These are phyloP conservation scores for Prenolepis imparis DNA, from an alignment of 2,888 invertebrate species.

Conservation along the genomic window DNA sequence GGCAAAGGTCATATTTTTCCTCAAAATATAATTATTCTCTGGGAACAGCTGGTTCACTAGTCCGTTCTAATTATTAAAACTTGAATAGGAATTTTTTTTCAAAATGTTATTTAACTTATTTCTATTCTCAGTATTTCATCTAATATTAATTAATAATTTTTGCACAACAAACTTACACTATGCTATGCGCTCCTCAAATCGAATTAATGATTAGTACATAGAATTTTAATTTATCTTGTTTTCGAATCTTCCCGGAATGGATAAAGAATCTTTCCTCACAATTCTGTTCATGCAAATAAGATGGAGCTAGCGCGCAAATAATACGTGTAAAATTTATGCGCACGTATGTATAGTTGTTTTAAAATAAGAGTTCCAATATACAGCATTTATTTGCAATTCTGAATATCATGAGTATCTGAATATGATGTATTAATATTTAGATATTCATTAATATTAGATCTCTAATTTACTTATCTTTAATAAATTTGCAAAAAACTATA, in stretches of 20 bases:
- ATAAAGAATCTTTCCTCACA: constrained; percentile 4
- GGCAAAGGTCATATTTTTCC: background rate
- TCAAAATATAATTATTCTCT: background rate
- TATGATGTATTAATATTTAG: too few species aligned
- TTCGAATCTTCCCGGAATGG: constrained; percentile 60
- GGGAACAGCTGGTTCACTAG: background rate
- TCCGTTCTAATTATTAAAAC: background rate
- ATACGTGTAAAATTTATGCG: background rate
- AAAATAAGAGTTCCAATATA: too few species aligned
- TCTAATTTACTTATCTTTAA: too few species aligned
- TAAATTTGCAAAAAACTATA: too few species aligned
- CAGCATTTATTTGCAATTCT: too few species aligned
- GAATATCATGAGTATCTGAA: too few species aligned
- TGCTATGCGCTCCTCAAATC: background rate
- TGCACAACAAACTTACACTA: background rate
- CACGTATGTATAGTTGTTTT: too few species aligned
- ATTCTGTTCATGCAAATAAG: constrained; percentile 37
- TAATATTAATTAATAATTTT: background rate
- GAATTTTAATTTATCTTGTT: constrained; percentile 78
- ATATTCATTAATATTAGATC: too few species aligned
- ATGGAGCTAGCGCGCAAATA: constrained; percentile 57
- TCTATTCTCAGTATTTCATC: background rate
- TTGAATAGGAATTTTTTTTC: background rate
- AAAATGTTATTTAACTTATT: background rate
- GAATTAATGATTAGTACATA: constrained; percentile 64